Evolutionary conservation across 2,113 vertebrate species (phyloP).

Genomic region (Arvicanthis niloticus): DNA sequence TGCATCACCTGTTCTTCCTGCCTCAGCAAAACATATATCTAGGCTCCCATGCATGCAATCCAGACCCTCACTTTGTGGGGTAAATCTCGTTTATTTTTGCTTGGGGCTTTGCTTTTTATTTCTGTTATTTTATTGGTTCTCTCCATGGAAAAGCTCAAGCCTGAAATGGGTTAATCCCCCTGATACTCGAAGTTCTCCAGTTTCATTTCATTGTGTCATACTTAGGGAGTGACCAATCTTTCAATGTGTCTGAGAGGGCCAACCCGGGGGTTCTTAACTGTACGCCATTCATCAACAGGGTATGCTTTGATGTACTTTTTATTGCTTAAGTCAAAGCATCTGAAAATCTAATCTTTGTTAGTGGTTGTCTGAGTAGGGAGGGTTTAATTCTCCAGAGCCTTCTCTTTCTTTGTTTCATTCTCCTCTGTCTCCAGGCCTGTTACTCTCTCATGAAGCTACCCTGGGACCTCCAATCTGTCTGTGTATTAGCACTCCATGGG

Average conservation of each 20-base stretch:
- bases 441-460: neutral
- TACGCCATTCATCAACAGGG: constrained; percentile 69
- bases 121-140: constrained; percentile 10
- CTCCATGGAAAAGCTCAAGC: constrained; percentile 17
- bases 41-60: neutral
- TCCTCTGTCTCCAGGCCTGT: constrained; percentile 15
- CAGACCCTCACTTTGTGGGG: neutral
- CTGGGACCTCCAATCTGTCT: neutral
- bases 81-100: neutral
- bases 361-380: constrained; percentile 44
- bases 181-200: neutral
- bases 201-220: constrained; percentile 73
- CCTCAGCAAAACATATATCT: neutral
- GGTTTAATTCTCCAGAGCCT: constrained; percentile 37
- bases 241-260: constrained; percentile 66
- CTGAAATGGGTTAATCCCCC: constrained; percentile 34
- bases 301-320: constrained; percentile 59
- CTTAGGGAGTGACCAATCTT: constrained; percentile 69
- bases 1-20: accelerated
- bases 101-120: neutral
- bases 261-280: constrained; percentile 56
- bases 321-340: constrained; percentile 73
- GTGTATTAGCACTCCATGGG: neutral
- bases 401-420: neutral
- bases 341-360: constrained; percentile 75